Base-by-base conservation (phyloP, 2,888 invertebrate species). In the Azorinus chamasolen region DNA sequence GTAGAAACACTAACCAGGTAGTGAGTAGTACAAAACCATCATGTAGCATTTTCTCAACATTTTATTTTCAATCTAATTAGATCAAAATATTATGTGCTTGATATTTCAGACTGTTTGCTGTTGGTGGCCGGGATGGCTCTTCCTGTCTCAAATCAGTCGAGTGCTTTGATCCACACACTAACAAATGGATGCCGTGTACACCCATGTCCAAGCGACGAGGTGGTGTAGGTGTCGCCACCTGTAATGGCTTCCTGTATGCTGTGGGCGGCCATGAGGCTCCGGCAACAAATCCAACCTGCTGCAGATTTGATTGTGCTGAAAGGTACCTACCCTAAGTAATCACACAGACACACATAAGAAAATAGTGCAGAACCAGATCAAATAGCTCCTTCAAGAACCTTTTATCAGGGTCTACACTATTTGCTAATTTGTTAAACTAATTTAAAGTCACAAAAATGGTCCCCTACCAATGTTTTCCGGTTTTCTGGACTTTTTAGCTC, bases 181-280 rank as follows among this genome's bases (percentile, higher is more conserved):
- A 96, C 91, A 95, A 95, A 87, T 96, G 98, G 98, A 96, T 96
- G 43, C 95, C 96, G 79, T 96, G 97, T 91, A 96, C 97, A 39
- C 96, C 97, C 3, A 97, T 98, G 97, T 95, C 96, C 46, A 95
- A 96, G 77, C 95, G 97, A 24, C 95, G 98, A 65, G 97, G 98
- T 3, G 97, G 97, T 16, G 97, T 98, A 64, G 98, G 97, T 51
- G 97, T 97, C 22, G 96, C 97, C 68, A 97, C 97, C 0, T 96
- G 96, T 37, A 96, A 97, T 91, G 97, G 97, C 0, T 97, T 95
- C 93, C 94, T 98, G 59, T 98, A 98, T 93, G 98, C 97, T 1
- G 94, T 98, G 79, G 98, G 98, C 32, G 98, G 98, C 0, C 97
- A 98, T 93, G 98, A 98, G 93, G 97, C 97, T 12, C 97, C 98